These are phyloP conservation scores for Drosophila putrida DNA, from an alignment of 2,888 invertebrate genomes.

Conservation along the genomic window DNA sequence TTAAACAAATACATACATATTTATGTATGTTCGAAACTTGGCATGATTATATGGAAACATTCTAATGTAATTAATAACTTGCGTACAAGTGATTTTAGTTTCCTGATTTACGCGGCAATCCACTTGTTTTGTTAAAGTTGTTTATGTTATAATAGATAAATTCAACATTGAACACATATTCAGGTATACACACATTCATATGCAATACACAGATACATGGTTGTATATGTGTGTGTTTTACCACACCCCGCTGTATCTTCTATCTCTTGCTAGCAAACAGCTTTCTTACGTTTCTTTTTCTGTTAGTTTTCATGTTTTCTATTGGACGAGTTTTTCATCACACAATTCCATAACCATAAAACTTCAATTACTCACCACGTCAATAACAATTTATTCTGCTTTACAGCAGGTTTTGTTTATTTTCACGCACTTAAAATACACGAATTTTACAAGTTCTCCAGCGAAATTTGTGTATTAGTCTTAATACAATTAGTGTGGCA, in stretches of 20 bases:
- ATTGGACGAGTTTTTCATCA: conserved; percentile 11
- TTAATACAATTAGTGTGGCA: too few species aligned
- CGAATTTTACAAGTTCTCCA: conserved; percentile 54
- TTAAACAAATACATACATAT: background rate
- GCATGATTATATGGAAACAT: conserved; percentile 3
- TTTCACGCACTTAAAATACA: conserved; percentile 69
- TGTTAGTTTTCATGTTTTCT: conserved; percentile 15
- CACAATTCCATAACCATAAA: background rate
- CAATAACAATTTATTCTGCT: conserved; percentile 63
- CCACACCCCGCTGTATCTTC: conserved; percentile 55
- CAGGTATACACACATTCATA: conserved; percentile 21
- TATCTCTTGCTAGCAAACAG: conserved; percentile 9
- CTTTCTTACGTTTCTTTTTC: conserved; percentile 38
- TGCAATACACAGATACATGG: conserved; percentile 34
- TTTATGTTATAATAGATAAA: conserved; percentile 39
- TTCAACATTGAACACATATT: conserved; percentile 30
- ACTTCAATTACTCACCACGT: conserved; percentile 79
- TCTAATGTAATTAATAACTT: too few species aligned
- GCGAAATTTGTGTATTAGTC: conserved; percentile 61
- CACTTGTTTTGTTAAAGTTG: too few species aligned
- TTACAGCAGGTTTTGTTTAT: conserved; percentile 77
- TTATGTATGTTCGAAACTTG: conserved; percentile 1
- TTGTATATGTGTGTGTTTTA: conserved; percentile 36
- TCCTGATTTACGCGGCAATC: too few species aligned
- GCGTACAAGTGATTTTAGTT: too few species aligned